Conservation (phyloP, 2,113 vertebrate species). For the Channa maculata region DNA sequence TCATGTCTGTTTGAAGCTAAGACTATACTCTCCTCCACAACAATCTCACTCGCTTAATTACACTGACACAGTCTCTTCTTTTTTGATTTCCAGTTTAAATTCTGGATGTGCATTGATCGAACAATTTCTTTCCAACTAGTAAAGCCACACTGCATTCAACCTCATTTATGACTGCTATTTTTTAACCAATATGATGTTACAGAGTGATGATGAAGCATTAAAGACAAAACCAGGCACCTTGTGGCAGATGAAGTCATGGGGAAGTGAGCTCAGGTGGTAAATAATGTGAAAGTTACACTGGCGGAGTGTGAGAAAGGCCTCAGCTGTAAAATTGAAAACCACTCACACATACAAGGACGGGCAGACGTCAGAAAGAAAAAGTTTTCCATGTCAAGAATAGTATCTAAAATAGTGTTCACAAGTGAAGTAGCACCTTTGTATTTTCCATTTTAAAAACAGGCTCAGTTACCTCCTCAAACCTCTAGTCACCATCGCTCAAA, state of each 20-base stretch:
- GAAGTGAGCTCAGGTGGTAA: conserved; percentile 26
- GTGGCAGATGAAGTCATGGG: conserved; percentile 10
- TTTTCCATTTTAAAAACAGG: too few relatives aligned
- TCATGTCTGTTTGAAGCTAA: conserved; percentile 16
- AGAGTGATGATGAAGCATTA: neutral
- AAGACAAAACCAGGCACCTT: conserved; percentile 63
- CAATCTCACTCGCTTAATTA: neutral
- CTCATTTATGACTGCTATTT: conserved; percentile 18
- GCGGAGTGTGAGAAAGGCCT: neutral
- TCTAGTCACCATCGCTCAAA: too few relatives aligned
- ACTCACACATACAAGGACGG: neutral
- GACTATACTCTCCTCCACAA: conserved; percentile 5
- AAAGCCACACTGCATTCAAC: conserved; percentile 23
- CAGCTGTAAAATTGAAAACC: conserved; percentile 1
- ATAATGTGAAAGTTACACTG: neutral
- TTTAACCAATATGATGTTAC: conserved; percentile 50
- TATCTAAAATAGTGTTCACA: too few relatives aligned
- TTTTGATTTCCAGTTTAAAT: neutral
- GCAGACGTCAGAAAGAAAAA: neutral
- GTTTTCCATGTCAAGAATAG: too few relatives aligned
- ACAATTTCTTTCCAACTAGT: conserved; percentile 2
- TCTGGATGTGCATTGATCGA: conserved; percentile 40
- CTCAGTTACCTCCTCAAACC: too few relatives aligned
- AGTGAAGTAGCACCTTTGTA: too few relatives aligned
- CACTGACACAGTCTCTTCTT: neutral